phyloP scores from a whole-genome alignment of 2,888 invertebrate species.

The Silvanus unidentatus region DNA sequence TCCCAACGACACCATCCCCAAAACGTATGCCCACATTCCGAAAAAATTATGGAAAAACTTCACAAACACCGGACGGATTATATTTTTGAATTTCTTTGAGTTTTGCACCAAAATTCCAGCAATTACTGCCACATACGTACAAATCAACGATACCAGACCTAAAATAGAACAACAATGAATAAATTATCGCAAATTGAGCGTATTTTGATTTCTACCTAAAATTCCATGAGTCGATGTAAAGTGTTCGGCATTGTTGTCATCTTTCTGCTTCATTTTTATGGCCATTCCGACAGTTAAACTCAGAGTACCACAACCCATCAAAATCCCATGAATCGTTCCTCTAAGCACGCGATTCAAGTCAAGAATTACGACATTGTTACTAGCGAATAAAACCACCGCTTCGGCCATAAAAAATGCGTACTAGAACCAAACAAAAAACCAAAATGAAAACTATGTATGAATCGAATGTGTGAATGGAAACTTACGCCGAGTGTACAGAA shows the following conservation, averaged over 20 bases:
- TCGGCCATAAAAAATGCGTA: slow-evolving; percentile 31
- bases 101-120: slow-evolving; percentile 14
- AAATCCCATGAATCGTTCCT: slow-evolving; percentile 24
- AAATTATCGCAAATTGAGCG: neutral
- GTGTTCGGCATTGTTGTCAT: slow-evolving; percentile 18
- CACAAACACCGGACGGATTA: slow-evolving; percentile 9
- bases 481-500: slow-evolving; percentile 35
- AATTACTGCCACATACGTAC: slow-evolving; percentile 15
- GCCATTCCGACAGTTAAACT: slow-evolving; percentile 29
- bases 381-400: slow-evolving; percentile 29
- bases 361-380: slow-evolving; percentile 27
- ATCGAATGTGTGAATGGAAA: too few species aligned
- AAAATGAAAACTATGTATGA: too few species aligned
- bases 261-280: slow-evolving; percentile 29
- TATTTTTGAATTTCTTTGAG: slow-evolving; percentile 5
- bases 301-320: slow-evolving; percentile 24
- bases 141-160: slow-evolving; percentile 22
- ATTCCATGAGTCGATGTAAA: slow-evolving; percentile 29
- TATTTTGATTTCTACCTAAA: slow-evolving; percentile 16
- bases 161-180: slow-evolving; percentile 13
- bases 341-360: slow-evolving; percentile 21
- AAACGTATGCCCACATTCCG: slow-evolving; percentile 17
- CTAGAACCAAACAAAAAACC: slow-evolving; percentile 20
- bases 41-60: slow-evolving; percentile 18
- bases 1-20: slow-evolving; percentile 20